These are phyloP conservation scores for Corella eumyota DNA, from an alignment of 23 tunicate species.

Conservation along the genomic window DNA sequence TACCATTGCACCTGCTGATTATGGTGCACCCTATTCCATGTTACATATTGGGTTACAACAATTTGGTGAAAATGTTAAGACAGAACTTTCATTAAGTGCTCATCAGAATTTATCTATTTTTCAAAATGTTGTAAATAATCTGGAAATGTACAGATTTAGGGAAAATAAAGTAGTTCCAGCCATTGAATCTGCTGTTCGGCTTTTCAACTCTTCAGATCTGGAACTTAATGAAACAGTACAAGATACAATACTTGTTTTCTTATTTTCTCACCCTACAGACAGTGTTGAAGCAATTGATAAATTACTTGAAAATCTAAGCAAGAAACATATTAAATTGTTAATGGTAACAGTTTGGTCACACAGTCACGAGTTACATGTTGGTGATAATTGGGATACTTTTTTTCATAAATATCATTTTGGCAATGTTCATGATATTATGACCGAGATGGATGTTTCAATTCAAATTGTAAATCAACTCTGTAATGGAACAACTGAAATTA, in stretches of 20 bases:
- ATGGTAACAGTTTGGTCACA: slow-evolving; percentile 8
- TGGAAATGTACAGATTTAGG: slow-evolving; percentile 27
- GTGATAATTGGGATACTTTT: background rate
- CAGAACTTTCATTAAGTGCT: slow-evolving; percentile 1
- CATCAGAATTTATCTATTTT: slow-evolving; percentile 19
- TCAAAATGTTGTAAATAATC: slow-evolving; percentile 5
- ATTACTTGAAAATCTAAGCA: background rate
- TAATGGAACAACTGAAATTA: slow-evolving; percentile 7
- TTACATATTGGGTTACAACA: slow-evolving; percentile 23
- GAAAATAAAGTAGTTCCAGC: background rate
- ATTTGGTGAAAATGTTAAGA: slow-evolving; percentile 12
- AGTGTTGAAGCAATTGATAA: background rate
- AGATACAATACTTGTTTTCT: slow-evolving; percentile 12
- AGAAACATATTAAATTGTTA: no score
- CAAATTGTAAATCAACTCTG: slow-evolving; percentile 16
- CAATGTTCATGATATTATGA: slow-evolving; percentile 9
- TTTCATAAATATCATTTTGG: slow-evolving; percentile 5
- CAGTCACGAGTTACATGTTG: background rate
- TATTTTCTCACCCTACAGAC: slow-evolving; percentile 15
- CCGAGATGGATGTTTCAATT: slow-evolving; percentile 2
- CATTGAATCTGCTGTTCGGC: background rate
- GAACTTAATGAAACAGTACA: background rate
- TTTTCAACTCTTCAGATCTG: background rate
- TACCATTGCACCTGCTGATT: slow-evolving; percentile 24
- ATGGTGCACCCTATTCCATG: slow-evolving; percentile 13